Percentiles rank a stretch among this genome's conserved stretches.
phyloP scores from a whole-genome alignment of 2,113 vertebrate species.

The Mesoclemmys tuberculata region DNA sequence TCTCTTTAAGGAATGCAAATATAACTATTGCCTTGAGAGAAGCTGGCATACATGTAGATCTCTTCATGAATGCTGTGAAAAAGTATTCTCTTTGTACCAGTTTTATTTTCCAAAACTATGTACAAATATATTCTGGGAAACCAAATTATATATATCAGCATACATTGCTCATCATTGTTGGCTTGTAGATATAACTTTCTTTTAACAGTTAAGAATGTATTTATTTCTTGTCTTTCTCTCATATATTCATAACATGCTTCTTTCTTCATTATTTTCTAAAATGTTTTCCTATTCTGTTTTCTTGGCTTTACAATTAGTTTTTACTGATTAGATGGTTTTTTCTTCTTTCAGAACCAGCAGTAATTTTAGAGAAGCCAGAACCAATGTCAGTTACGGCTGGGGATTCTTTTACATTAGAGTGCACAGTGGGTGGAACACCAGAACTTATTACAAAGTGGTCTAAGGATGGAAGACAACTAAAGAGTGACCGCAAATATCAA shows the following conservation, averaged over 20 bases:
- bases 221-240: neutral
- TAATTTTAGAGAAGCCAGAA: conserved; percentile 92
- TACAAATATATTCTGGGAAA: neutral
- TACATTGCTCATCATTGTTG: neutral
- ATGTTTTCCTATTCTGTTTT: conserved; percentile 50
- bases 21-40: neutral
- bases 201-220: neutral
- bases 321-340: conserved; percentile 9
- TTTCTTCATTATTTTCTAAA: conserved; percentile 37
- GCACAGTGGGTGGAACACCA: conserved; percentile 91
- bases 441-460: conserved; percentile 95
- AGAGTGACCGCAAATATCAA: conserved; percentile 91
- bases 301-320: neutral
- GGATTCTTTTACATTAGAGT: conserved; percentile 91
- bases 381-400: conserved; percentile 94
- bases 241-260: neutral
- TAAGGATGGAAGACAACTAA: conserved; percentile 92
- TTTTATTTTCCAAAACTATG: neutral
- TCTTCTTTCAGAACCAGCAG: conserved; percentile 92
- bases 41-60: neutral
- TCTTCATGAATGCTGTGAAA: neutral
- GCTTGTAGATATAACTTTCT: neutral
- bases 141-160: neutral
- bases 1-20: neutral
- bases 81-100: neutral